Evolutionary conservation across 1,140 invertebrate genomes (phyloP).

Genomic region (Araneus ventricosus): DNA sequence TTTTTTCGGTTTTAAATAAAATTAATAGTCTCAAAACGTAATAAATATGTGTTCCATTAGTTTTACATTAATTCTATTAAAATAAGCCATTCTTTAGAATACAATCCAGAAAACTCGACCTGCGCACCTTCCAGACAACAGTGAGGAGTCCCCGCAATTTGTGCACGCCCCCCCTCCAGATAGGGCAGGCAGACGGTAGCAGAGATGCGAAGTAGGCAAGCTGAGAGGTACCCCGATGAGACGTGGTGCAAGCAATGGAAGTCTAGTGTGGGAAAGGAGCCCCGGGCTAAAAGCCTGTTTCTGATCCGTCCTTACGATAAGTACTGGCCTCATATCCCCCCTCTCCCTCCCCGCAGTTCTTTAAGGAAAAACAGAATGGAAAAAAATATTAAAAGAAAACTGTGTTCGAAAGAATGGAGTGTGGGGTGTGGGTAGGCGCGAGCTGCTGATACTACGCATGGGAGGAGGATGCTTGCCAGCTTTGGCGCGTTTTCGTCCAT

Average conservation of each 20-base stretch:
- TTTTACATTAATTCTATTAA: no score
- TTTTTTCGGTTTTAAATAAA: no score
- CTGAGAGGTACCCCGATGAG: constrained; percentile 44
- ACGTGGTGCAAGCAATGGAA: constrained; percentile 42
- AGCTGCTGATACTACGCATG: constrained; percentile 52
- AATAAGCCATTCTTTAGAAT: no score
- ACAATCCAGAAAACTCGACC: no score
- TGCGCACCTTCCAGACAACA: no score
- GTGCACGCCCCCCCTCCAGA: constrained; percentile 19
- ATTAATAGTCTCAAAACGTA: no score
- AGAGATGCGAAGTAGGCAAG: constrained; percentile 66
- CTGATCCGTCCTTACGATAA: constrained; percentile 71
- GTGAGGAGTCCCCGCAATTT: background rate
- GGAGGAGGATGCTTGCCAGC: background rate
- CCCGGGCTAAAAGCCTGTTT: constrained; percentile 71
- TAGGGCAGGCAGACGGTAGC: constrained; percentile 35
- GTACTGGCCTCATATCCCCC: constrained; percentile 60
- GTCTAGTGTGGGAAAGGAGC: constrained; percentile 72
- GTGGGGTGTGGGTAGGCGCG: constrained; percentile 59
- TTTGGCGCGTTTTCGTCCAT: background rate
- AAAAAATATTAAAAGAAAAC: constrained; percentile 51
- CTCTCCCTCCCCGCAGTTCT: constrained; percentile 22
- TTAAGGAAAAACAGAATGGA: constrained; percentile 51
- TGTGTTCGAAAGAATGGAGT: background rate
- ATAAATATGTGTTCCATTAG: no score